These are phyloP conservation scores for Peromyscus aztecus DNA, from an alignment of 2,797 vertebrate genomes.

Conservation along the genomic window DNA sequence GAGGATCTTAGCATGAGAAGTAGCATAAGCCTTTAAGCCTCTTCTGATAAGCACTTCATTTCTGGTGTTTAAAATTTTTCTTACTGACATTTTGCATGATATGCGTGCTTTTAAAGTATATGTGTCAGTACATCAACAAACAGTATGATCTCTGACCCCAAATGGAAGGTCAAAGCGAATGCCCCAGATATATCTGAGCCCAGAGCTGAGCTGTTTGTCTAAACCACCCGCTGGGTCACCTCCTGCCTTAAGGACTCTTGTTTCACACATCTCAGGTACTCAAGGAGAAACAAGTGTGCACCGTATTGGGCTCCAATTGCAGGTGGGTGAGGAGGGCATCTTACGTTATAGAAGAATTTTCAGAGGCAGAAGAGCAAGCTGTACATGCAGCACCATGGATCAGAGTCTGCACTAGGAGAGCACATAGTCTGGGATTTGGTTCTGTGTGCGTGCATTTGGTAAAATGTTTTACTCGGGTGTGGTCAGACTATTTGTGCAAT, in stretches of 20 bases:
- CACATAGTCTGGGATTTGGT: neutral
- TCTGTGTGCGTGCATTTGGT: neutral
- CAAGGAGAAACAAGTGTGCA: neutral
- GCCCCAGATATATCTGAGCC: neutral
- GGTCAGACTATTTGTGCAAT: neutral
- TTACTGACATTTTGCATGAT: neutral
- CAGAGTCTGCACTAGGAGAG: neutral
- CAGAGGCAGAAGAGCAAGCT: neutral
- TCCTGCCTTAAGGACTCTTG: neutral
- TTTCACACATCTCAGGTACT: conserved; percentile 13
- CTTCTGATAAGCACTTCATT: conserved; percentile 58
- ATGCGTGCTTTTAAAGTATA: neutral
- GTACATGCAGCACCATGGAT: neutral
- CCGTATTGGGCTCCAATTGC: neutral
- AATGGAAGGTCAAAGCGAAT: conserved; percentile 11
- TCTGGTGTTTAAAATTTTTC: conserved; percentile 38
- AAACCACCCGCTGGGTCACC: neutral
- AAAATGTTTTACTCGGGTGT: neutral
- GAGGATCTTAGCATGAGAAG: neutral
- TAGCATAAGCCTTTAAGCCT: neutral
- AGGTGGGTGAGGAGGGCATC: neutral
- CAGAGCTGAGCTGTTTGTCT: neutral
- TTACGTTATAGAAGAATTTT: neutral
- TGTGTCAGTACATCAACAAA: neutral
- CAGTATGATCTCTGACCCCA: neutral